Conservation (phyloP, 2,888 invertebrate species). For the Trilocha varians region DNA sequence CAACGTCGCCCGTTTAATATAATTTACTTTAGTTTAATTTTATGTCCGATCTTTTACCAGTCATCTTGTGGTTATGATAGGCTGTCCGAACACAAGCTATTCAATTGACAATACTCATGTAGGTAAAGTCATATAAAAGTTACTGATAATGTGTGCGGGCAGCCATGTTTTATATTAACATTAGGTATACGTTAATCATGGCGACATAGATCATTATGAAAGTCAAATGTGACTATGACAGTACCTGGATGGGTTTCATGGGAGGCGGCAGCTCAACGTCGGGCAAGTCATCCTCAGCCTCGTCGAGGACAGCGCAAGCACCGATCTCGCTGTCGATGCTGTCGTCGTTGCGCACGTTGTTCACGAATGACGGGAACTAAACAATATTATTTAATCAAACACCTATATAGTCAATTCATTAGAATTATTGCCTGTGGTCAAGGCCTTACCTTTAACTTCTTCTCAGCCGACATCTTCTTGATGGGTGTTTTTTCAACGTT, state of each 20-base stretch:
- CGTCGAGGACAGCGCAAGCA: conserved; percentile 75
- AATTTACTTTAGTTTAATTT: no score
- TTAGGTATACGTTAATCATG: no score
- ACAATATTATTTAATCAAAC: conserved; percentile 2
- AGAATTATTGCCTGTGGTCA: background rate
- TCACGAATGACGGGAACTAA: conserved; percentile 40
- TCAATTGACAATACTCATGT: no score
- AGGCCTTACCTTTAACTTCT: conserved; percentile 81
- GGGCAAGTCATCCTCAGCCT: conserved; percentile 82
- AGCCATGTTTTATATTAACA: no score
- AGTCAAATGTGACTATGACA: conserved; percentile 1
- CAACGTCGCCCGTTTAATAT: no score
- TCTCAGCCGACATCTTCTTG: conserved; percentile 87
- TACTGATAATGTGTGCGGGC: no score
- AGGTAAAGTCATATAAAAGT: no score
- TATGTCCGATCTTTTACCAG: no score
- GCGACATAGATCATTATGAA: no score
- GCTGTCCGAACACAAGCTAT: no score
- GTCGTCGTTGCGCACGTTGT: conserved; percentile 41
- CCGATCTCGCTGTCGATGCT: conserved; percentile 38
- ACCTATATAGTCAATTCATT: background rate
- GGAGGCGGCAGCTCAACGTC: conserved; percentile 92
- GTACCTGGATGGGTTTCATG: conserved; percentile 95
- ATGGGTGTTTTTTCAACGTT: conserved; percentile 51
- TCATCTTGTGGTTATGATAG: no score